These are phyloP conservation scores for Chelonia mydas DNA, from an alignment of 2,797 vertebrate species.

Conservation along the genomic window DNA sequence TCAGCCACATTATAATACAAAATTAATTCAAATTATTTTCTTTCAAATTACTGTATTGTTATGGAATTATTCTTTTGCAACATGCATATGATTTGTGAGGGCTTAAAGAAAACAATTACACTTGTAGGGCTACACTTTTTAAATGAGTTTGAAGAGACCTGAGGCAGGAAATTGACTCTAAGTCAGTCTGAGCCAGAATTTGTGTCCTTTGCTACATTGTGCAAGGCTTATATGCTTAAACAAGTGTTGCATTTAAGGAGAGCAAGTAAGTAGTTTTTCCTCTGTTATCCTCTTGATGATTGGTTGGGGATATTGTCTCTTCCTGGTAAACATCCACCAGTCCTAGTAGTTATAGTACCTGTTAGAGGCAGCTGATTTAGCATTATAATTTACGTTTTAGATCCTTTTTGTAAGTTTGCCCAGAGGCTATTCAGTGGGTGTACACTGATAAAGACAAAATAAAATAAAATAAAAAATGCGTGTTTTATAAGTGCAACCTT, in stretches of 20 bases:
- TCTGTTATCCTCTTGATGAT: neutral
- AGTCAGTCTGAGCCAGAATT: neutral
- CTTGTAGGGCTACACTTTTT: neutral
- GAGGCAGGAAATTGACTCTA: neutral
- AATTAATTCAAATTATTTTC: neutral
- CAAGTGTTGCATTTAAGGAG: neutral
- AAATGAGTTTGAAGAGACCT: neutral
- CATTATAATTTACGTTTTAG: neutral
- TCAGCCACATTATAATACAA: neutral
- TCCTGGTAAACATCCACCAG: neutral
- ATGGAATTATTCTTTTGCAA: neutral
- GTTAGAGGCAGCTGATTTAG: neutral
- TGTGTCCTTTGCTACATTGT: rapidly evolving
- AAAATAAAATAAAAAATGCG: neutral
- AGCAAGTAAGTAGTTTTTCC: neutral
- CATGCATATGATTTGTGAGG: neutral
- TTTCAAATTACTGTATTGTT: neutral
- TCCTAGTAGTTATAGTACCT: neutral
- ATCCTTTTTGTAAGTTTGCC: neutral
- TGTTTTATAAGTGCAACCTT: neutral
- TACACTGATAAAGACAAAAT: neutral
- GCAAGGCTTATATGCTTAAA: neutral
- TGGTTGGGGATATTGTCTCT: neutral
- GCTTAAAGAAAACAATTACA: neutral
- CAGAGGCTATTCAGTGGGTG: rapidly evolving